These are phyloP conservation scores for Julus scandinavius DNA, from an alignment of 2,888 invertebrate species.

Conservation along the genomic window DNA sequence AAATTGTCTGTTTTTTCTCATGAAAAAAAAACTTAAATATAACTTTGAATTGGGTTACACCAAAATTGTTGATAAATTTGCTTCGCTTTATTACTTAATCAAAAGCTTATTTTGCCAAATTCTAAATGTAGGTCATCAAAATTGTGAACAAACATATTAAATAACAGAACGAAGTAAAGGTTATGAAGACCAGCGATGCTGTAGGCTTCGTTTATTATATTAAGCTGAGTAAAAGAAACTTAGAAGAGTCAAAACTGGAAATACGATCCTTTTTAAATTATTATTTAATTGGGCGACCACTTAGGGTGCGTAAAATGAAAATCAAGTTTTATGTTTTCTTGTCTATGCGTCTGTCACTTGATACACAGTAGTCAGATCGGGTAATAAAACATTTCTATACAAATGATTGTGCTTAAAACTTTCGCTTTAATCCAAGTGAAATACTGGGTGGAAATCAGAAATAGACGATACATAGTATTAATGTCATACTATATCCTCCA, in stretches of 20 bases:
- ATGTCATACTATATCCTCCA: no score
- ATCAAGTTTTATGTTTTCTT: not conserved
- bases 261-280: not conserved
- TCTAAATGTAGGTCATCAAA: not conserved
- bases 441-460: not conserved
- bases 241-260: not conserved
- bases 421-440: not conserved
- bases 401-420: not conserved
- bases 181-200: not conserved
- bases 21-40: no score
- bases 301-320: not conserved
- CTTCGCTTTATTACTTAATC: not conserved
- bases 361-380: not conserved
- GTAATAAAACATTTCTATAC: constrained; percentile 8
- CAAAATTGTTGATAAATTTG: not conserved
- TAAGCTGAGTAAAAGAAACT: not conserved
- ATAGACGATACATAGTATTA: no score
- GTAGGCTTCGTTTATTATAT: not conserved
- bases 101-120: not conserved
- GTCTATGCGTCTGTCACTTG: not conserved
- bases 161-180: not conserved
- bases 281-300: not conserved
- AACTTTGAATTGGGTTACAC: no score
- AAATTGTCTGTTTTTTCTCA: no score
- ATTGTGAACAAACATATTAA: not conserved